Percentiles rank a stretch among this genome's conserved stretches.
These are phyloP conservation scores for Pinctada fucata DNA, from an alignment of 2,888 invertebrate genomes.

Conservation along the genomic window DNA sequence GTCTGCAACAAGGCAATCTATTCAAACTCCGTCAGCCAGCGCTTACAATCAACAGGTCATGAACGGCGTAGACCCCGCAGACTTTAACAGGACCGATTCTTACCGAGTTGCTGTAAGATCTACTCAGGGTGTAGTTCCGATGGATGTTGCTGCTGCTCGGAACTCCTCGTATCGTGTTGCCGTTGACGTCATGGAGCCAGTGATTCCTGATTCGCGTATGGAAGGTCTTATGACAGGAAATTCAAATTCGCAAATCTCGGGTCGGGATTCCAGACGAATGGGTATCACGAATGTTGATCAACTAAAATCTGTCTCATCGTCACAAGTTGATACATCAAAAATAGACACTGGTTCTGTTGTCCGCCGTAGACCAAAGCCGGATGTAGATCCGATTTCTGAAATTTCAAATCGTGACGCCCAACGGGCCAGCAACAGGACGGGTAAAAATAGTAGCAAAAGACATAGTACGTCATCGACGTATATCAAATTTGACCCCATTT, in stretches of 20 bases:
- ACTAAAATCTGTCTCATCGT: slow-evolving; percentile 48
- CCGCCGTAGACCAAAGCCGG: slow-evolving; percentile 41
- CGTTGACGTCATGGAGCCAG: slow-evolving; percentile 47
- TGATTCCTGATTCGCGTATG: slow-evolving; percentile 42
- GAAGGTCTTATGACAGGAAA: slow-evolving; percentile 48
- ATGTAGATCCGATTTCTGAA: slow-evolving; percentile 56
- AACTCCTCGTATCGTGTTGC: slow-evolving; percentile 66
- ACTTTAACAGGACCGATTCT: slow-evolving; percentile 64
- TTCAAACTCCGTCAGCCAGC: background rate
- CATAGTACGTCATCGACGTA: slow-evolving; percentile 64
- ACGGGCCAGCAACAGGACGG: slow-evolving; percentile 43
- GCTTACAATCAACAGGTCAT: background rate
- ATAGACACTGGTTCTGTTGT: slow-evolving; percentile 21
- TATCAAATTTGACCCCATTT: slow-evolving; percentile 69
- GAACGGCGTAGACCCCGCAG: slow-evolving; percentile 30
- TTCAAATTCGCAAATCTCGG: slow-evolving; percentile 41
- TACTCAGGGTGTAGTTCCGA: slow-evolving; percentile 56
- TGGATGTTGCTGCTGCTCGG: slow-evolving; percentile 27
- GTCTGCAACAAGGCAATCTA: background rate
- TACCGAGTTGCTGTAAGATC: slow-evolving; percentile 65
- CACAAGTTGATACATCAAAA: background rate
- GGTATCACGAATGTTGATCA: slow-evolving; percentile 70
- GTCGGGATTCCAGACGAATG: slow-evolving; percentile 61
- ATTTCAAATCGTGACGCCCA: slow-evolving; percentile 49
- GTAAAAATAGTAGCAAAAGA: slow-evolving; percentile 56